Percentiles rank a stretch among this genome's conserved stretches.
phyloP scores from a whole-genome alignment of 2,888 invertebrate genomes.

The Gibbula magus region DNA sequence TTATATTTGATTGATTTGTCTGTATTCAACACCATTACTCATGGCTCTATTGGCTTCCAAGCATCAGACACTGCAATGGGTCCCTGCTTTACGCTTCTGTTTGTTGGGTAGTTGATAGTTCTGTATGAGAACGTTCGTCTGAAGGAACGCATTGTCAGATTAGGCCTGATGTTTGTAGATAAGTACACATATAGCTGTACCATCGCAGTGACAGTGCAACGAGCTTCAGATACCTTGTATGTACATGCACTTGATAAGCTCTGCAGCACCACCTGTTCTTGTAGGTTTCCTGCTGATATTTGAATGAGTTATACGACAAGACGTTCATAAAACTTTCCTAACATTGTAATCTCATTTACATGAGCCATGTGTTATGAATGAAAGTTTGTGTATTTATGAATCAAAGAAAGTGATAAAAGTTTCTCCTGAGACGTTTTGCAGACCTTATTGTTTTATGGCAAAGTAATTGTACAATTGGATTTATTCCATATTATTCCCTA shows the following conservation, averaged over 20 bases:
- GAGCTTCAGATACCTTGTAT: background rate
- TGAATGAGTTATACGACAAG: too few relatives aligned
- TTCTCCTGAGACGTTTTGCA: too few relatives aligned
- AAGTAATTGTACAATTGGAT: too few relatives aligned
- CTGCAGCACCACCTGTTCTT: too few relatives aligned
- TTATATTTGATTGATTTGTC: conserved; percentile 6
- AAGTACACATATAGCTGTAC: background rate
- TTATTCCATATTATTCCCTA: too few relatives aligned
- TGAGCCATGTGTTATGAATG: too few relatives aligned
- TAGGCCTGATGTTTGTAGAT: background rate
- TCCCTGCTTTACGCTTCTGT: background rate
- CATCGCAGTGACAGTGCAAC: background rate
- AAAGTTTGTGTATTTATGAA: too few relatives aligned
- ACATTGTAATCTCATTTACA: too few relatives aligned
- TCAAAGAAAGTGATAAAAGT: too few relatives aligned
- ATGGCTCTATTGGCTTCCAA: background rate
- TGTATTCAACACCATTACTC: background rate
- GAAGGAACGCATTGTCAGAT: background rate
- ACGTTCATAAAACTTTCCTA: too few relatives aligned
- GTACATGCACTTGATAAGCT: background rate
- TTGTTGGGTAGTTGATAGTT: background rate
- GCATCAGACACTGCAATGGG: background rate
- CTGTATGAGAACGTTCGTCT: background rate
- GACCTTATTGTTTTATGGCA: too few relatives aligned
- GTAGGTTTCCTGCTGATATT: too few relatives aligned